These are phyloP conservation scores for Cerastoderma edule DNA, from an alignment of 2,888 invertebrate species.

Conservation along the genomic window DNA sequence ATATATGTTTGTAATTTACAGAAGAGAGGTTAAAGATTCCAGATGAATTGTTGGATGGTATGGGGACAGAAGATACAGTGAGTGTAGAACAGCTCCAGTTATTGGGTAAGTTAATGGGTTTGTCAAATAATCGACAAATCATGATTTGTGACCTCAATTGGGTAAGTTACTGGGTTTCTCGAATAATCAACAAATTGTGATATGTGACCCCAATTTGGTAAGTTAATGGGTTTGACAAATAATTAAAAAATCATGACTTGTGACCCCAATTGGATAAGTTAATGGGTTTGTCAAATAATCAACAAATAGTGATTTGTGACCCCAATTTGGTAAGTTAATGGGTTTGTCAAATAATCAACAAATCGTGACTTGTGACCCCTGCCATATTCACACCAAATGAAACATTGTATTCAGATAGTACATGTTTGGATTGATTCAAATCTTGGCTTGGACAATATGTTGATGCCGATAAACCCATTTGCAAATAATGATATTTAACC, in stretches of 20 bases:
- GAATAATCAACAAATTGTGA: too few relatives aligned
- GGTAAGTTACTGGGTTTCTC: too few relatives aligned
- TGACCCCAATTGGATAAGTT: too few relatives aligned
- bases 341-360: not conserved
- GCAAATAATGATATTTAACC: not conserved
- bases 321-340: too few relatives aligned
- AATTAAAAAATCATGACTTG: too few relatives aligned
- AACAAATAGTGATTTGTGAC: too few relatives aligned
- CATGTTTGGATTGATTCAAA: too few relatives aligned
- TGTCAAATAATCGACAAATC: too few relatives aligned
- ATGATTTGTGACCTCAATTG: too few relatives aligned
- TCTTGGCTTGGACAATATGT: not conserved
- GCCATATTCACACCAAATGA: not conserved
- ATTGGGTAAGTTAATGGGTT: constrained; percentile 49
- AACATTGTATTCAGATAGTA: too few relatives aligned
- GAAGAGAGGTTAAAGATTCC: constrained; percentile 12
- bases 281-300: not conserved
- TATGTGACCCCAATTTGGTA: too few relatives aligned
- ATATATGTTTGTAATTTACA: not conserved
- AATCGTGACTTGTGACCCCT: not conserved
- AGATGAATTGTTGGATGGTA: constrained; percentile 39
- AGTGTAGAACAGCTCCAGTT: constrained; percentile 48
- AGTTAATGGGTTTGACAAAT: too few relatives aligned
- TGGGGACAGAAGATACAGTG: constrained; percentile 67
- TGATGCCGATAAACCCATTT: not conserved